Evolutionary conservation across 2,888 invertebrate species (phyloP), one percentile per base, ranked within the genome.

Genomic region (Patella caerulea): DNA sequence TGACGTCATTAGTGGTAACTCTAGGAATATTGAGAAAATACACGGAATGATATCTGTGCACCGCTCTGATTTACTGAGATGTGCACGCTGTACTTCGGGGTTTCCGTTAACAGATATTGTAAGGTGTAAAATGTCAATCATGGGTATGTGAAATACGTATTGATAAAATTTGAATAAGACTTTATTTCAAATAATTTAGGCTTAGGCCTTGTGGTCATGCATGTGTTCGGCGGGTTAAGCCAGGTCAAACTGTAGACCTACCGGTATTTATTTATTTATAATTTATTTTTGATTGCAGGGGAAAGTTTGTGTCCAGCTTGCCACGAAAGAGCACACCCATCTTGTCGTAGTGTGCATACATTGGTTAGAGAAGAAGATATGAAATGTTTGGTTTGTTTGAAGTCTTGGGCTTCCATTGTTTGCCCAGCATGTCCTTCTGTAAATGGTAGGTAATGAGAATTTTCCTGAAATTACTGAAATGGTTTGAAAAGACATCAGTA

Each of bases 221-320:
- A 45, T 45, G 45, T 7, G 9, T 45, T 45, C 1, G 45, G 9
- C 45, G 34, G 34, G 45, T 45, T 45, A 45, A 9, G 45, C 9
- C 9, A 45, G 45, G 45, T 34, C 34, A 34, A 34, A 5, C 4
- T 34, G 34, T 34, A 34, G 34, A 29, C 34, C 5, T 34, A 34
- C 2, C 24, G 5, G 5, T 5, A 34, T 34, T 34, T 5, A 34
- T 34, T 34, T 34, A 34, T 34, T 34, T 34, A 34, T 34, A 4
- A 34, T 34, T 34, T 34, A 34, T 4, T 65, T 65, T 65, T 15
- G 2, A 12, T 65, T 24, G 11, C 65, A 65, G 65, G 65, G 19
- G 65, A 65, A 65, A 65, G 65, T 65, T 65, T 65, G 24, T 65
- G 65, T 24, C 65, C 65, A 14, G 11, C 65, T 65, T 65, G 65